These are phyloP conservation scores for Empis livida DNA, from an alignment of 2,888 invertebrate species.

Conservation along the genomic window DNA sequence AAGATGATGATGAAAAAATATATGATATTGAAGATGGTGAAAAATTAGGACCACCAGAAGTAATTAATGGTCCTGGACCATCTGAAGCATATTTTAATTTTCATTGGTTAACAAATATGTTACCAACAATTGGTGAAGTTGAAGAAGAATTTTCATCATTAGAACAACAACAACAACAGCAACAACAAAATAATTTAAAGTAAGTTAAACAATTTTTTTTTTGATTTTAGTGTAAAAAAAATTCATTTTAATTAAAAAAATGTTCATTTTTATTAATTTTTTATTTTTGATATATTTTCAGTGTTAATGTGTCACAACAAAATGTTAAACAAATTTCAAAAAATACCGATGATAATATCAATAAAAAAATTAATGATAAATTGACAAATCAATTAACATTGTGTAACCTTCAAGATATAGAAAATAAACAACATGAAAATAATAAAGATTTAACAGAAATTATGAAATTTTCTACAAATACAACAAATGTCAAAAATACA, in stretches of 20 bases:
- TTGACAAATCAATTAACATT: too few relatives aligned
- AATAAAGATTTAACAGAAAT: background rate
- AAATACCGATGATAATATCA: too few relatives aligned
- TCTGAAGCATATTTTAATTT: slow-evolving; percentile 37
- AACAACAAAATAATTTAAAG: background rate
- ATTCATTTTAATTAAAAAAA: too few relatives aligned
- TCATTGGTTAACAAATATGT: slow-evolving; percentile 33
- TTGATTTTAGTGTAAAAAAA: too few relatives aligned
- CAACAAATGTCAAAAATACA: background rate
- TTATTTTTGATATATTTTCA: too few relatives aligned
- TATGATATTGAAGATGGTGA: slow-evolving; percentile 35
- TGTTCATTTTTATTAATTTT: too few relatives aligned
- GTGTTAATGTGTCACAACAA: too few relatives aligned
- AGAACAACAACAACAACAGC: slow-evolving; percentile 20
- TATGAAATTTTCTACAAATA: background rate
- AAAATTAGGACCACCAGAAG: slow-evolving; percentile 33
- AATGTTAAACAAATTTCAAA: too few relatives aligned
- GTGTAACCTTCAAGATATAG: too few relatives aligned
- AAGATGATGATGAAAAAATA: slow-evolving; percentile 24
- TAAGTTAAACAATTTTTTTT: too few relatives aligned
- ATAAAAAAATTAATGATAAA: too few relatives aligned
- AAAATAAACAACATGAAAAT: too few relatives aligned
- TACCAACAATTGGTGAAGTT: slow-evolving; percentile 36
- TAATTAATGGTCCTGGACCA: slow-evolving; percentile 33
- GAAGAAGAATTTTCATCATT: slow-evolving; percentile 35